These are phyloP conservation scores for Dorcus hopei DNA, from an alignment of 2,888 invertebrate species.

Conservation along the genomic window DNA sequence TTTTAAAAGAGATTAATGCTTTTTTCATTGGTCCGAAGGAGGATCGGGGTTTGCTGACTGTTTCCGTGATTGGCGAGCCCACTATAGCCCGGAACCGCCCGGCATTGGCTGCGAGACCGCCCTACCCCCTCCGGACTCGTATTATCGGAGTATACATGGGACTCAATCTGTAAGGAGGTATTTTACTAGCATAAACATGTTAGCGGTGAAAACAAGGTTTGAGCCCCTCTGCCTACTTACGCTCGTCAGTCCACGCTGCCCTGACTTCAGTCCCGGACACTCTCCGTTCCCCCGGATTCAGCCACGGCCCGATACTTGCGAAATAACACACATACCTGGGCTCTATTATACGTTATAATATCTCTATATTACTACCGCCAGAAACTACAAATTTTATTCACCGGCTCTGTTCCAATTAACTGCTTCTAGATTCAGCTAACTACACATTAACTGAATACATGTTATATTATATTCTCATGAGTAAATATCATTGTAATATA, in stretches of 20 bases:
- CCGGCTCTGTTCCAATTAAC: too few relatives aligned
- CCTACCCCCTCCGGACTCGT: slow-evolving; percentile 42
- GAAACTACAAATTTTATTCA: too few relatives aligned
- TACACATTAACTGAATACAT: too few relatives aligned
- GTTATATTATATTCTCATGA: too few relatives aligned
- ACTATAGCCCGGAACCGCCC: slow-evolving; percentile 42
- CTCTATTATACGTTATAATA: slow-evolving; percentile 15
- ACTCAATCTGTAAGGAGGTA: slow-evolving; percentile 51
- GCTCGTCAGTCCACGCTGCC: slow-evolving; percentile 3
- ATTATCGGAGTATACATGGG: slow-evolving; percentile 48
- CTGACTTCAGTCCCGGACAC: slow-evolving; percentile 6
- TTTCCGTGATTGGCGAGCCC: slow-evolving; percentile 44
- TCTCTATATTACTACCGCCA: not conserved
- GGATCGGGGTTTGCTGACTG: slow-evolving; percentile 39
- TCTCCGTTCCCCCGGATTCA: not conserved
- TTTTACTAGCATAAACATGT: slow-evolving; percentile 51
- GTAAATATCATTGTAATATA: too few relatives aligned
- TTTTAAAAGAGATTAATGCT: slow-evolving; percentile 54
- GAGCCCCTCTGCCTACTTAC: slow-evolving; percentile 23
- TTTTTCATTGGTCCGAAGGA: slow-evolving; percentile 53
- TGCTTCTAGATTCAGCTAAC: too few relatives aligned
- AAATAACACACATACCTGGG: slow-evolving; percentile 16
- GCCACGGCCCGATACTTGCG: slow-evolving; percentile 7
- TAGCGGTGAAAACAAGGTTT: slow-evolving; percentile 47
- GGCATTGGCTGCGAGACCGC: slow-evolving; percentile 42